Conservation (phyloP, 2,797 vertebrate genomes). For the Tapirus indicus region DNA sequence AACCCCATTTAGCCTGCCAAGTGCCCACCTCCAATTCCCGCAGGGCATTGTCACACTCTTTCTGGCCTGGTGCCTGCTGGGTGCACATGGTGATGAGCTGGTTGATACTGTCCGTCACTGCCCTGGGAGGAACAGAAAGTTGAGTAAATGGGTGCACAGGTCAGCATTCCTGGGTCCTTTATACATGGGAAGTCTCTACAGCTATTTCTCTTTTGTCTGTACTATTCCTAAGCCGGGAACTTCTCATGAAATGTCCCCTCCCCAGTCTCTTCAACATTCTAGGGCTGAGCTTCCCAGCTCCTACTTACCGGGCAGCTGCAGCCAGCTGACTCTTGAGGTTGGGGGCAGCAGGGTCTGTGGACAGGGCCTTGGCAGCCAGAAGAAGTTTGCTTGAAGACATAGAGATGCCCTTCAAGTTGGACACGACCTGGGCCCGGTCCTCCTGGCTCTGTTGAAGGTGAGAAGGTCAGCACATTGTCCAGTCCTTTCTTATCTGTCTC, state of each 20-base stretch:
- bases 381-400: conserved; percentile 99
- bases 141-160: not conserved
- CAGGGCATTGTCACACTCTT: conserved; percentile 98
- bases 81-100: conserved; percentile 99
- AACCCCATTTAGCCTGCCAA: fast-evolving
- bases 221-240: not conserved
- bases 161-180: not conserved
- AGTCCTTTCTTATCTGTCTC: not conserved
- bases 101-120: conserved; percentile 98
- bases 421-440: conserved; percentile 96
- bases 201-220: not conserved
- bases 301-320: conserved; percentile 94
- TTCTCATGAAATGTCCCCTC: not conserved
- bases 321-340: conserved; percentile 99
- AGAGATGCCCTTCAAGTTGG: conserved; percentile 98
- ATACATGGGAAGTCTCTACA: not conserved
- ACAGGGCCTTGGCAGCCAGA: conserved; percentile 96
- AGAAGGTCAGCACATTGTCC: not conserved
- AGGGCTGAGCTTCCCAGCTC: conserved; percentile 53
- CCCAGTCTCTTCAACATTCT: not conserved
- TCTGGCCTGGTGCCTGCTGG: conserved; percentile 97
- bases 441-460: conserved; percentile 92
- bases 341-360: conserved; percentile 95
- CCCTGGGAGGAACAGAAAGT: conserved; percentile 87
- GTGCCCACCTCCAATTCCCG: conserved; percentile 95